Base-by-base conservation (phyloP, 2,888 invertebrate genomes). In the Parascotia fuliginaria region DNA sequence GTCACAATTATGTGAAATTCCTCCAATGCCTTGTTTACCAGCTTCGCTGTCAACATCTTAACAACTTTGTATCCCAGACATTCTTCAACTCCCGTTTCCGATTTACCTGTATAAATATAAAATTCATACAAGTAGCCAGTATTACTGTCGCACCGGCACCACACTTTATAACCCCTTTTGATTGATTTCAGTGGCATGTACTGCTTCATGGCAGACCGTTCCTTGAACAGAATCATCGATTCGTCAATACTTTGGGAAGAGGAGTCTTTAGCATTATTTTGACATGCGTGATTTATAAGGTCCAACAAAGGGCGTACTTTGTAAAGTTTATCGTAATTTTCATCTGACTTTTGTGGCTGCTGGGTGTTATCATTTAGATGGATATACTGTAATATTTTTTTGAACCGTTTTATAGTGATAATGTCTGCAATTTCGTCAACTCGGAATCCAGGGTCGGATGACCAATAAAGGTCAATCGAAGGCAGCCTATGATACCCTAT, bases 161-260 rank as follows among this genome's bases (percentile, higher is more conserved):
- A 53, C 11, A 52, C 22, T 24, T 51, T 51, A 13, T 32, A 51
- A 6, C 45, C 42, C 33, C 46, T 42, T 34, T 52, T 52, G 14
- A 52, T 39, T 2, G 46, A 42, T 12, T 40, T 41, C 9, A 40
- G 9, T 2, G 47, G 53, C 53, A 53, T 53, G 11, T 53, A 53
- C 12, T 48, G 41, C 39, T 70, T 72, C 41, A 66, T 22, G 9
- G 47, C 42, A 28, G 48, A 55, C n/a, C 64, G 43, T 11, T 67
- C 69, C 52, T 73, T 71, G 49, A 70, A 70, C 39, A 61, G 52
- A 31, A 72, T 57, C 49, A 55, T 55, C n/a, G 39, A 50, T 50
- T 55, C 46, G 12, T 49, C 50, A 28, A 56, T 56, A 16, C 36
- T 28, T 27, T 42, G 55, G 5, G 52, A 51, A 38, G 34, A 46